These are phyloP conservation scores for Meloe dianella DNA, from an alignment of 2,888 invertebrate species.

Conservation along the genomic window DNA sequence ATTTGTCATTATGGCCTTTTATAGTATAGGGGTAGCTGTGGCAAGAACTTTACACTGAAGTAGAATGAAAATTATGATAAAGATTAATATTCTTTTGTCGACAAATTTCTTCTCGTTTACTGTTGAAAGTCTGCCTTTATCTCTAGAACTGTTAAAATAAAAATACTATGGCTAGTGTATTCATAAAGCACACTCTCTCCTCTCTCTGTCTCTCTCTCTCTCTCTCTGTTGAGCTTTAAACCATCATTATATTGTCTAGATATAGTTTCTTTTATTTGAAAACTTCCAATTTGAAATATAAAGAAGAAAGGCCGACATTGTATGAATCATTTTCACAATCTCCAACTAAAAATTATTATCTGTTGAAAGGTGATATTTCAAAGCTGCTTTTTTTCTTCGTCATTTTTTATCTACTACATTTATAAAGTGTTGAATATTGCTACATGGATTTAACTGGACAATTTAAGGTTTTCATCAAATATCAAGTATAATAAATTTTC, in stretches of 20 bases:
- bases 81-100: too few species aligned
- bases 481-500: background rate
- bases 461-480: background rate
- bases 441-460: background rate
- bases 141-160: background rate
- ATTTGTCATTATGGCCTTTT: too few species aligned
- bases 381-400: background rate
- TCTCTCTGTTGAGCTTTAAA: slow-evolving; percentile 4
- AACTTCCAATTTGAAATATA: background rate
- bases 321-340: slow-evolving; percentile 9
- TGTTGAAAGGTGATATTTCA: slow-evolving; percentile 10
- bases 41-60: too few species aligned
- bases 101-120: too few species aligned
- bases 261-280: slow-evolving; percentile 12
- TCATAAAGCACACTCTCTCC: background rate
- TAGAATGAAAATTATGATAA: too few species aligned
- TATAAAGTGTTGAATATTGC: background rate
- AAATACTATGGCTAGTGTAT: background rate
- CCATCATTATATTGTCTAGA: slow-evolving; percentile 5
- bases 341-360: slow-evolving; percentile 6
- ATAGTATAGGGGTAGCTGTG: too few species aligned
- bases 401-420: background rate
- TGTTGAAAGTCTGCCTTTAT: background rate
- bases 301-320: background rate
- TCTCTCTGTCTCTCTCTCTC: background rate